phyloP scores from a whole-genome alignment of 2,113 vertebrate species.

The Heterotis niloticus region DNA sequence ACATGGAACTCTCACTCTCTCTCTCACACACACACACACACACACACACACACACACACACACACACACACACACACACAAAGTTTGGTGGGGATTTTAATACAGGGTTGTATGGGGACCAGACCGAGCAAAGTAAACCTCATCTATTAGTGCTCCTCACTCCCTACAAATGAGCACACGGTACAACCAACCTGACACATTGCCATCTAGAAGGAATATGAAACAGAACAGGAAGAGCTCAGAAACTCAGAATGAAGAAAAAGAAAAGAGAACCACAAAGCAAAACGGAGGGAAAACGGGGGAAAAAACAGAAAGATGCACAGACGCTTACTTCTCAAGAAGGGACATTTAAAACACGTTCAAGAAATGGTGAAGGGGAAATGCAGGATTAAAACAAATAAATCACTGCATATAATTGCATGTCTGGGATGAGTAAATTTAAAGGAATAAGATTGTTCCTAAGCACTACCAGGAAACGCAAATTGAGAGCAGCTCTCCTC shows the following conservation, averaged over 20 bases:
- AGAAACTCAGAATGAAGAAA: not conserved
- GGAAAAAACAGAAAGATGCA: constrained; percentile 54
- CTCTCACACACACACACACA: not conserved
- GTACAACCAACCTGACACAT: too few relatives aligned
- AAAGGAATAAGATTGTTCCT: too few relatives aligned
- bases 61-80: not conserved
- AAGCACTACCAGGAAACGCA: too few relatives aligned
- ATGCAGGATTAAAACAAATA: too few relatives aligned
- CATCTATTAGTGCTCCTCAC: not conserved
- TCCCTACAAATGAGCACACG: not conserved
- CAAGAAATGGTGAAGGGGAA: not conserved
- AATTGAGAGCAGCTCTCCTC: too few relatives aligned
- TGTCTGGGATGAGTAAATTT: not conserved
- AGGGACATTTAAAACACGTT: constrained; percentile 63
- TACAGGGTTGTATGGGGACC: too few relatives aligned
- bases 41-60: not conserved
- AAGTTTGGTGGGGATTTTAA: not conserved
- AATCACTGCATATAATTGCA: not conserved
- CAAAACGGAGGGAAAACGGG: not conserved
- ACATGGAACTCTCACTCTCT: too few relatives aligned
- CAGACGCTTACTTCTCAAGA: constrained; percentile 84
- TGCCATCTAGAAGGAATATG: not conserved
- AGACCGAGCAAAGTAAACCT: not conserved
- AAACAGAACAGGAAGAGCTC: not conserved
- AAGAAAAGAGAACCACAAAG: not conserved